phyloP scores from a whole-genome alignment of 2,113 vertebrate species.

The Prolemur simus region DNA sequence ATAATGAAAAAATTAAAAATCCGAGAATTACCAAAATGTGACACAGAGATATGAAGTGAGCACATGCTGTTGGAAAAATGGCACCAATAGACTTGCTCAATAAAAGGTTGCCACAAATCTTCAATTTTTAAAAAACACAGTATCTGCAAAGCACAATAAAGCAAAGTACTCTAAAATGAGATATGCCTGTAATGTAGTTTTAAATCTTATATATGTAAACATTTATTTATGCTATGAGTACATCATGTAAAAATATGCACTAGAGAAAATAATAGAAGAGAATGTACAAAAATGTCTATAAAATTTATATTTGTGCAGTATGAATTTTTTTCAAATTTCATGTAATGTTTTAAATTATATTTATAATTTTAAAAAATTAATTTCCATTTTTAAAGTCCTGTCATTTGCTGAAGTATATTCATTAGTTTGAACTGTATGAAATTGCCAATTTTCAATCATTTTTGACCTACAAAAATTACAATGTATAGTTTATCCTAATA shows the following conservation, averaged over 20 bases:
- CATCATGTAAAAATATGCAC: not conserved
- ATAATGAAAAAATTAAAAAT: not conserved
- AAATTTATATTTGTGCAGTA: not conserved
- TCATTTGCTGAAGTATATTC: not conserved
- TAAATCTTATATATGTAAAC: not conserved
- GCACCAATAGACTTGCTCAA: not conserved
- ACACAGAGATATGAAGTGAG: not conserved
- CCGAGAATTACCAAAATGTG: not conserved
- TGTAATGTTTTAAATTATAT: constrained; percentile 1
- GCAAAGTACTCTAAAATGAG: not conserved
- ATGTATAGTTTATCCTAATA: not conserved
- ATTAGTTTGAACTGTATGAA: not conserved
- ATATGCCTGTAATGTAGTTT: not conserved
- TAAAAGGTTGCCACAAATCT: not conserved
- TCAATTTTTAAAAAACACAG: not conserved
- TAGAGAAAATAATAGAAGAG: constrained; percentile 2
- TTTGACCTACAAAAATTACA: constrained; percentile 7
- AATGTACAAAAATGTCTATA: not conserved
- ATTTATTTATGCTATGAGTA: not conserved
- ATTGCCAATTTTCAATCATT: not conserved
- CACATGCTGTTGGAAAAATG: not conserved
- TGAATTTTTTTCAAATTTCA: constrained; percentile 19
- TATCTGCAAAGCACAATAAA: not conserved
- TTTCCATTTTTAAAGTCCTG: constrained; percentile 26
- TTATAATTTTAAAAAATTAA: constrained; percentile 29